Evolutionary conservation across 2,113 vertebrate genomes (phyloP).

Genomic region (Leucopternis melanops): DNA sequence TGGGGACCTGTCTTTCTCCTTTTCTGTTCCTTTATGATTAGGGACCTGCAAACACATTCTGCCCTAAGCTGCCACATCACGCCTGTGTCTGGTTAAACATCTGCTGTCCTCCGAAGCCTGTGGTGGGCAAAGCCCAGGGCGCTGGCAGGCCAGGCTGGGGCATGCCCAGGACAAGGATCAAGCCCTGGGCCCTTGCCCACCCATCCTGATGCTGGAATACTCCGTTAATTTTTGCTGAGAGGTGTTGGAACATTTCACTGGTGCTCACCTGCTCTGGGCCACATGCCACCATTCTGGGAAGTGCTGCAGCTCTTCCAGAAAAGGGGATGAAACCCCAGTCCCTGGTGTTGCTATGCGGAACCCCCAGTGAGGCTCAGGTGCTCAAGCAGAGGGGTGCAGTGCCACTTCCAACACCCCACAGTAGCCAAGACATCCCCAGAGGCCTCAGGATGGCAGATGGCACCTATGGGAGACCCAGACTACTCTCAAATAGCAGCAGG

Average conservation of each 20-base stretch:
- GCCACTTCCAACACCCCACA: background rate
- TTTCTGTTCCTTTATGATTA: background rate
- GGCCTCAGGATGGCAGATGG: background rate
- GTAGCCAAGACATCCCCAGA: background rate
- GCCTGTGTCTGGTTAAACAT: background rate
- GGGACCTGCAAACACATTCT: background rate
- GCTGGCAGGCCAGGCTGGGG: background rate
- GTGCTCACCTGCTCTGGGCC: accelerated
- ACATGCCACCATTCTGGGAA: accelerated
- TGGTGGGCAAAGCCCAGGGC: background rate
- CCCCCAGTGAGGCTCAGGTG: background rate
- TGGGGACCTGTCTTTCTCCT: background rate
- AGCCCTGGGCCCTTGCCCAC: background rate
- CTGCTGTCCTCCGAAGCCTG: background rate
- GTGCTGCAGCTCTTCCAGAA: background rate
- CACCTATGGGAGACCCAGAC: background rate
- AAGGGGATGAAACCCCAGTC: accelerated
- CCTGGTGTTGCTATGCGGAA: background rate
- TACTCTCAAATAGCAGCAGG: background rate
- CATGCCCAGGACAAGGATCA: background rate
- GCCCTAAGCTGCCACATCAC: background rate
- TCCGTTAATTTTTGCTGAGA: background rate
- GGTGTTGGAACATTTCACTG: background rate
- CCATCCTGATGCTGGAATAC: background rate
- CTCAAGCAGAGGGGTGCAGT: background rate